Evolutionary conservation across 2,113 vertebrate species (phyloP).

Genomic region (Mellivora capensis): DNA sequence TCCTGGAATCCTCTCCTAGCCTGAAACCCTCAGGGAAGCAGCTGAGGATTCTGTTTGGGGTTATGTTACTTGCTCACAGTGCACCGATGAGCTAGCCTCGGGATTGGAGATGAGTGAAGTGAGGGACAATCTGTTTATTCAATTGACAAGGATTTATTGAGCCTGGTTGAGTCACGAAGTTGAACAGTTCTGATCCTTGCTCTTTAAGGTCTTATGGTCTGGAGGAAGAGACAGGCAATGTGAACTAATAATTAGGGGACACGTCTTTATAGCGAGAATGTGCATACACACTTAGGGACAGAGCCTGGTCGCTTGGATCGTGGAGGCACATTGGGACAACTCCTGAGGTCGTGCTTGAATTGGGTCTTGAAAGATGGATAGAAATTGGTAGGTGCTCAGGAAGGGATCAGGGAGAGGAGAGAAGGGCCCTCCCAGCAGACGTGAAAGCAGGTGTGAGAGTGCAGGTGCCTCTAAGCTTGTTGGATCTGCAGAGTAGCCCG

Average conservation of each 20-base stretch:
- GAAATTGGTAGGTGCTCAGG: not conserved
- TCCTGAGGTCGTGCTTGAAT: not conserved
- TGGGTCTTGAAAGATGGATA: not conserved
- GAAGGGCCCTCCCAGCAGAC: not conserved
- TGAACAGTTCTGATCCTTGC: not conserved
- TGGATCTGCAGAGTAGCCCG: not conserved
- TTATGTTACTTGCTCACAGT: not conserved
- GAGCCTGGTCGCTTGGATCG: not conserved
- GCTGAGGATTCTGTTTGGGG: not conserved
- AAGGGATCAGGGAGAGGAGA: not conserved
- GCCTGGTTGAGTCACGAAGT: not conserved
- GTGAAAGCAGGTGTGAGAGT: not conserved
- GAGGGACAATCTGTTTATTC: not conserved
- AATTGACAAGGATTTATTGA: not conserved
- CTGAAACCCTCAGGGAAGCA: not conserved
- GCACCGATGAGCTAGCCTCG: not conserved
- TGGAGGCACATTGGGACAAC: not conserved
- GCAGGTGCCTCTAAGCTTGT: not conserved
- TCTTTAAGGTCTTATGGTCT: not conserved
- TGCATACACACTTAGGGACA: not conserved
- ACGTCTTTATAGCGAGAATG: not conserved
- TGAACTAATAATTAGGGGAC: not conserved
- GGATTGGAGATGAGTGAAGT: not conserved
- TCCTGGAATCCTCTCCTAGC: not conserved
- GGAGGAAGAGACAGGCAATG: not conserved